Base-by-base conservation (phyloP, 2,888 invertebrate genomes). In the Dicranocentrus wangi region DNA sequence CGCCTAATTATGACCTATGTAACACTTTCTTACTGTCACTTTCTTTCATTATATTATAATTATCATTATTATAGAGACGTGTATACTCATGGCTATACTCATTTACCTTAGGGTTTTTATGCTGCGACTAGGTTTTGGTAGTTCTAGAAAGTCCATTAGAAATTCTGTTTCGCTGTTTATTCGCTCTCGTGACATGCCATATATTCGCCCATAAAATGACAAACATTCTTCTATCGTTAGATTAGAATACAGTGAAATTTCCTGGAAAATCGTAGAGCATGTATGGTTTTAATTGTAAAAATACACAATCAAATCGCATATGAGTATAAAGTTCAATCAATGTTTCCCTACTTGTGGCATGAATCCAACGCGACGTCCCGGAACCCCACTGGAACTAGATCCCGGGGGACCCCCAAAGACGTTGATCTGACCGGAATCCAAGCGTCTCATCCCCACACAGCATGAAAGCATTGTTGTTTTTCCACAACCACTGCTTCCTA, bases 141-240 rank as follows among this genome's bases (percentile, higher is more conserved):
- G 90, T 89, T 96, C 95, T 55, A 97, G 91, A 89, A 97, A 96
- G 88, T 95, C 94, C 23, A 97, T 90, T 17, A 97, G 90, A 89
- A 97, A 97, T 87, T 93, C 92, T 83, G 95, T 92, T 86, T 96
- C 91, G 86, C 94, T 94, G 68, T 91, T 89, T 86, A 97, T 95
- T 90, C 95, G 94, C 25, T 91, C 89, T 51, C 94, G 93, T 88
- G 92, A 91, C 96, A 97, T 96, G 86, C 96, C 95, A 89, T 96
- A 96, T 87, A 97, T 94, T 93, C 96, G 95, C 42, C 97, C 97
- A 89, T 97, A 97, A 89, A 96, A 97, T 93, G 94, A 93, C 93
- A 97, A 94, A 0, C 97, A 97, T 89, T 97, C 97, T 85, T 93
- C 93, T 87, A 97, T 97, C 42, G 96, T 94, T 90, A 97, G 96